Evolutionary conservation across 2,113 vertebrate species (phyloP), one percentile per base, ranked within the genome.

Genomic region (Corydoras sp.): DNA sequence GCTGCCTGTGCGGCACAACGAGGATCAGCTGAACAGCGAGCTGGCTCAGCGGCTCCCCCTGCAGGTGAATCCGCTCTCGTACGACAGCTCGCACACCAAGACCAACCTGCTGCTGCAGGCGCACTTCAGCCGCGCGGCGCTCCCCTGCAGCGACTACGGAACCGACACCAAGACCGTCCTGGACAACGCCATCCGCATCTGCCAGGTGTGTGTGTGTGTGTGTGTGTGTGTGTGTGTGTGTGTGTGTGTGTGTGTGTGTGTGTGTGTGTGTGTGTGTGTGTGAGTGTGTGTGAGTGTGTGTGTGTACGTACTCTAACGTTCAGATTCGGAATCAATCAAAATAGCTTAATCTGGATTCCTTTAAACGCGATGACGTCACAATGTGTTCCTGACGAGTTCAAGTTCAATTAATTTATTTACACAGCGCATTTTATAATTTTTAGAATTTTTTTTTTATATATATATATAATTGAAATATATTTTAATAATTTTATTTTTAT

Each of bases 141-240:
- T 99, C 68, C 97, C 95, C 0, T 98, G 95, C 83, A 94, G 91
- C 2, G 96, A 99, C 84, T 99, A 98, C 75, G 88, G 78, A 75
- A 98, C 96, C 0, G 97, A 99, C 55, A 98, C 96, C 73, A 98
- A 98, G 86, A 98, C 95, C 0, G 96, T 98, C 49, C 85, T 99
- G 86, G 97, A 99, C 87, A 96, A 98, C 76, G 89, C 95, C 49
- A 91, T 99, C 75, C 88, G 97, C 81, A 89, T 99, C 81, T 98
- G 95, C 81, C 97, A 99, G 96, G 97, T 98, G 87, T 3, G 14
- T 69, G 51, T 29, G 11, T 53, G 7, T 64, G 15, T 66, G 48
- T 69, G 32, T 56, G 31, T 72, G 62, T 31, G 10, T 4, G 8
- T 31, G 9, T 29, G 32, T 32, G 35, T 60, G 18, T 43, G 35